These are phyloP conservation scores for Chrysomela aeneicollis DNA, from an alignment of 2,888 invertebrate genomes.

Conservation along the genomic window DNA sequence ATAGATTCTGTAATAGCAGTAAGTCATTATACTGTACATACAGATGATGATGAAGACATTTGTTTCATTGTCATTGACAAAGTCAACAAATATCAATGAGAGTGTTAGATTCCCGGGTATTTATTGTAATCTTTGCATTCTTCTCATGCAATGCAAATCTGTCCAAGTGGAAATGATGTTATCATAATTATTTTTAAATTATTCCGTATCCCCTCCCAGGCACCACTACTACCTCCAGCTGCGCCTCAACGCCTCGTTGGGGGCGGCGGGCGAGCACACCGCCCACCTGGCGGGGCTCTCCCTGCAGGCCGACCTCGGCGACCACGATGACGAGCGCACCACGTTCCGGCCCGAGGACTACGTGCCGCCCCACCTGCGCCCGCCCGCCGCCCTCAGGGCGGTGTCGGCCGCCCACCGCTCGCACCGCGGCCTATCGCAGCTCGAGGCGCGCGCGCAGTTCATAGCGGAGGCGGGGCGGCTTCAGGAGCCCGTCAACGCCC, in stretches of 20 bases:
- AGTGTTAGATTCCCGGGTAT: too few relatives aligned
- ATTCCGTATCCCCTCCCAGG: constrained; percentile 52
- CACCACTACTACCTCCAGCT: constrained; percentile 96
- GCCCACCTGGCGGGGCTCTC: constrained; percentile 82
- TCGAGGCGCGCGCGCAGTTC: constrained; percentile 86
- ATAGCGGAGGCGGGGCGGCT: constrained; percentile 87
- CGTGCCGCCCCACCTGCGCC: constrained; percentile 75
- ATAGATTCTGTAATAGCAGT: too few relatives aligned
- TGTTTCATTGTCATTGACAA: too few relatives aligned
- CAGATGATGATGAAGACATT: too few relatives aligned
- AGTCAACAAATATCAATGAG: too few relatives aligned
- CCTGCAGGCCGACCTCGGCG: constrained; percentile 91
- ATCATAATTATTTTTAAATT: too few relatives aligned
- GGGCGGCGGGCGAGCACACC: constrained; percentile 73
- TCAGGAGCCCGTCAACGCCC: constrained; percentile 89
- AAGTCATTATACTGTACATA: too few relatives aligned
- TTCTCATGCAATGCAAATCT: too few relatives aligned
- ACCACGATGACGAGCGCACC: constrained; percentile 69
- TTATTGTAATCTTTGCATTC: too few relatives aligned
- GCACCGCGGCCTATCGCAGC: constrained; percentile 76
- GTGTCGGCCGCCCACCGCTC: constrained; percentile 84
- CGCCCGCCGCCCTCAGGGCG: constrained; percentile 64
- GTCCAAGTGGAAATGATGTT: too few relatives aligned
- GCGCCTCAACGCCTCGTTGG: constrained; percentile 82
- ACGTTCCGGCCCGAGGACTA: constrained; percentile 85